A percentile compares a stretch with the other conserved stretches of the same genome.
Evolutionary conservation across 2,888 invertebrate species (phyloP).

Genomic region (Eulithis testata): DNA sequence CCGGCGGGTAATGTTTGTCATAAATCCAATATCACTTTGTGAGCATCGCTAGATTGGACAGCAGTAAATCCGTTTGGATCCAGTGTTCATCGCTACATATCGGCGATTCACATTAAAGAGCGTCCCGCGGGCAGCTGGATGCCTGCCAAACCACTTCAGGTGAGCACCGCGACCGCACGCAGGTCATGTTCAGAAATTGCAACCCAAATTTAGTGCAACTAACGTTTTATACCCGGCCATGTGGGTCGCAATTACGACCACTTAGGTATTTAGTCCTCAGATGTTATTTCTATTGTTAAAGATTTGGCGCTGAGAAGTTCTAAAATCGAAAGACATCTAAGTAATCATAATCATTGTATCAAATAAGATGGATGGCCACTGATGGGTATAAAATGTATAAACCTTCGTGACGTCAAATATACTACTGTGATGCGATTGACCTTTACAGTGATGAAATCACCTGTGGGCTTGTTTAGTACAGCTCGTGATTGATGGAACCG

Average conservation of each 20-base stretch:
- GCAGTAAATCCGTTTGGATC: conserved; percentile 50
- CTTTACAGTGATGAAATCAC: conserved; percentile 51
- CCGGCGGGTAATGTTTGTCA: conserved; percentile 48
- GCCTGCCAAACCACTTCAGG: conserved; percentile 64
- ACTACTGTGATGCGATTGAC: conserved; percentile 39
- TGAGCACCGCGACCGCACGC: conserved; percentile 58
- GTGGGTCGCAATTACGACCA: conserved; percentile 29
- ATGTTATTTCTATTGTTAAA: too few relatives aligned
- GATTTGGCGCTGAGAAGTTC: background rate
- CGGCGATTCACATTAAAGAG: conserved; percentile 41
- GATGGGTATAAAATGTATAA: conserved; percentile 35
- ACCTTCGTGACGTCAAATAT: conserved; percentile 52
- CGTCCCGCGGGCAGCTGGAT: conserved; percentile 50
- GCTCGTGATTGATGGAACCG: conserved; percentile 55
- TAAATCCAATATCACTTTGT: conserved; percentile 53
- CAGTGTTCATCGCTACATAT: conserved; percentile 44
- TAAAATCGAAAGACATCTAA: conserved; percentile 29
- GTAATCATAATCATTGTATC: conserved; percentile 20
- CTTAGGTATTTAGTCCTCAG: conserved; percentile 10
- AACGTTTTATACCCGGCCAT: conserved; percentile 31
- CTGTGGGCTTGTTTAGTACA: conserved; percentile 42
- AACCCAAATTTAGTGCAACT: conserved; percentile 48
- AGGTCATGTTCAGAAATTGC: conserved; percentile 50
- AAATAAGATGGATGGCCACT: conserved; percentile 38
- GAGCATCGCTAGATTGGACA: conserved; percentile 52